These are phyloP conservation scores for Aix galericulata DNA, from an alignment of 2,113 vertebrate species.

Conservation along the genomic window DNA sequence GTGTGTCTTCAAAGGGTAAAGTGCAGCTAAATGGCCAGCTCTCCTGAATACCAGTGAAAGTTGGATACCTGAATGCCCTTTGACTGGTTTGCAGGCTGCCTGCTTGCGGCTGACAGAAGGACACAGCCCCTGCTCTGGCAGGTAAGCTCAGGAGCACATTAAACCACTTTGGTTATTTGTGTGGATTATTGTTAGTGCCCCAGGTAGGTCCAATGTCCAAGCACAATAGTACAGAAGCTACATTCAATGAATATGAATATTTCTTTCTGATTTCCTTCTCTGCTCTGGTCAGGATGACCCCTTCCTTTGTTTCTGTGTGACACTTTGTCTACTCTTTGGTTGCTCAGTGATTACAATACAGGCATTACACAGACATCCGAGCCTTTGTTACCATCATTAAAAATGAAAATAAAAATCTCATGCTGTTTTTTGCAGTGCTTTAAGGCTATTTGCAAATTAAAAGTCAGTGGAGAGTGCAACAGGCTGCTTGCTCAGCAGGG, in stretches of 20 bases:
- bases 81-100: background rate
- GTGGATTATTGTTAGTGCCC: background rate
- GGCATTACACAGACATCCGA: background rate
- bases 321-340: background rate
- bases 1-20: background rate
- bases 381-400: background rate
- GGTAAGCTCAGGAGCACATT: background rate
- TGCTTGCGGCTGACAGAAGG: background rate
- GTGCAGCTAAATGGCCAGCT: background rate
- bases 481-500: slow-evolving; percentile 11
- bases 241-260: background rate
- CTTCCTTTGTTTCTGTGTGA: background rate
- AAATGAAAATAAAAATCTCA: background rate
- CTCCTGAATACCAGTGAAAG: background rate
- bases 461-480: background rate
- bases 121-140: background rate
- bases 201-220: background rate
- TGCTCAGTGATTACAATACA: background rate
- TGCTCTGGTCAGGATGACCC: background rate
- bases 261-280: background rate
- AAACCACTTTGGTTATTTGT: background rate
- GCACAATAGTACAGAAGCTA: background rate
- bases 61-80: background rate
- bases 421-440: background rate
- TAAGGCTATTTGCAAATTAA: slow-evolving; percentile 14